Base-by-base conservation (phyloP, 2,797 vertebrate genomes). In the Cheirogaleus major region DNA sequence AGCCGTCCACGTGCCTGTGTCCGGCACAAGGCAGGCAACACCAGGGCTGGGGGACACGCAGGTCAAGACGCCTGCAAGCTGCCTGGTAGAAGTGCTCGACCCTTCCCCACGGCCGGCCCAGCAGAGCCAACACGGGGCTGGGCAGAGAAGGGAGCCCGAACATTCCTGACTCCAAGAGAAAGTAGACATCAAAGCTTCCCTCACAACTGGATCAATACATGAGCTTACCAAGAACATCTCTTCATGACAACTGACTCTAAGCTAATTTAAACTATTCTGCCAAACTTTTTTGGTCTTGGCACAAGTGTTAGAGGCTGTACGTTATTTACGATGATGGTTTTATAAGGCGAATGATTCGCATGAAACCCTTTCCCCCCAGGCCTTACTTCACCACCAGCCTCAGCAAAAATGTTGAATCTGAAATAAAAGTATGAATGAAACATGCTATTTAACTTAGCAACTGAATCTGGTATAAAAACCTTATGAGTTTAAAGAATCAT, bases 41-140 rank as follows among this genome's bases (percentile, higher is more conserved):
- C 35, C 79, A 12, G 2, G 1, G 0, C 43, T 0, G 2, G 5
- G 0, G 17, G 63, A 45, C 9, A 52, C 52, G 15, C 14, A 12
- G 30, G 35, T 45, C 23, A 4, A 10, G 12, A 45, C 0, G 5
- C 65, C 65, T 72, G 23, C 1, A 10, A 17, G 8, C 63, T 18
- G 1, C n/a, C 79, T 10, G 23, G 9, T 1, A 59, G 10, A 59
- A 23, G 57, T 59, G 10, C 57, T 59, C 23, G 4, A 25, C 57
- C 63, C 63, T n/a, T 18, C 63, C 20, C 63, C 63, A 65, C 18
- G 17, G 63, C 17, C 7, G 3, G 32, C 32, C 32, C 32, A 4
- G 63, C 32, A 65, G 32, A 65, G 15, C 63, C 32, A 20, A 18
- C 61, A 65, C 32, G 8, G 5, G 32, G 17, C 63, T 65, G 32